Percentiles rank a stretch among this genome's conserved stretches.
Conservation (phyloP, 2,797 vertebrate species). For the Paratrypauchen microcephalus region DNA sequence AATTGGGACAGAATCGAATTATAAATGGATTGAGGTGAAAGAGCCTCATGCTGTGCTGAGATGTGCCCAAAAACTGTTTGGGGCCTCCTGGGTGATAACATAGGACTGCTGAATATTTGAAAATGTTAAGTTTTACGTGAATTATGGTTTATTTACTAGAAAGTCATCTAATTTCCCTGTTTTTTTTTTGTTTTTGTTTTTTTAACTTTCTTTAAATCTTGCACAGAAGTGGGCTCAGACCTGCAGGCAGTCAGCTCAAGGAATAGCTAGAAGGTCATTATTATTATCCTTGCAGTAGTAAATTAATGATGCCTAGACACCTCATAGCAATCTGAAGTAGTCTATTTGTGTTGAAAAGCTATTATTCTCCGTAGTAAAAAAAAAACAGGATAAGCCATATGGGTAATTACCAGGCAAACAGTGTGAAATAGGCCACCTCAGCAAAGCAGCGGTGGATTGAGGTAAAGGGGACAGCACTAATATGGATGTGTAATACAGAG, state of each 20-base stretch:
- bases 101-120: constrained; percentile 9
- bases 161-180: neutral
- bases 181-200: too few species aligned
- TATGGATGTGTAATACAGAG: constrained; percentile 16
- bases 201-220: neutral
- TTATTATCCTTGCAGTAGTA: constrained; percentile 9
- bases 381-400: constrained; percentile 14
- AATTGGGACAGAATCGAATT: constrained; percentile 70
- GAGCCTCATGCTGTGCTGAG: constrained; percentile 31
- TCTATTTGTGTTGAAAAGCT: constrained; percentile 10
- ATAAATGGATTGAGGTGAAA: constrained; percentile 53
- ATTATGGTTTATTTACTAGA: neutral
- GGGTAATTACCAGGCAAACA: constrained; percentile 36
- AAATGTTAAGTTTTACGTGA: constrained; percentile 13
- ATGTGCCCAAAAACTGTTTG: constrained; percentile 28
- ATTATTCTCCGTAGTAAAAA: constrained; percentile 19
- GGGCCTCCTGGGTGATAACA: constrained; percentile 17
- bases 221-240: neutral
- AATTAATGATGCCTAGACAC: constrained; percentile 12
- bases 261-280: constrained; percentile 13
- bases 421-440: constrained; percentile 27
- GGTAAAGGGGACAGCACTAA: constrained; percentile 41
- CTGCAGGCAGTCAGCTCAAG: constrained; percentile 5
- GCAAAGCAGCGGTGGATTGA: constrained; percentile 23
- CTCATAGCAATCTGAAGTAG: constrained; percentile 1